These are phyloP conservation scores for Trachymyrmex septentrionalis DNA, from an alignment of 1,140 invertebrate genomes.

Conservation along the genomic window DNA sequence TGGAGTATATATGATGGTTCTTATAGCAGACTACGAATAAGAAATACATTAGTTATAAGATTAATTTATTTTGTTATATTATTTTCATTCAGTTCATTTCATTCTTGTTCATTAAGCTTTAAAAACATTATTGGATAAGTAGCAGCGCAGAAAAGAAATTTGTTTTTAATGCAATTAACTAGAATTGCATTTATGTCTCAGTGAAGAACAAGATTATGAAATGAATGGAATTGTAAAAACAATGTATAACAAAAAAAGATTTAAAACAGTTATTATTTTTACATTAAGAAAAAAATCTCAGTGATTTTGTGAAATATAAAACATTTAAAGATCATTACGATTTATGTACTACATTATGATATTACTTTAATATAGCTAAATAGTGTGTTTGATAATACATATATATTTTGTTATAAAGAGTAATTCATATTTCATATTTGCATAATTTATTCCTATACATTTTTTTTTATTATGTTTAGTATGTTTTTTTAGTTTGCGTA, in stretches of 20 bases:
- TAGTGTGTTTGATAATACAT: background rate
- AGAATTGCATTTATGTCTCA: constrained; percentile 20
- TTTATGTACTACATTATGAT: background rate
- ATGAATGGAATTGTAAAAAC: background rate
- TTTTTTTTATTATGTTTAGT: background rate
- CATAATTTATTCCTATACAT: constrained; percentile 14
- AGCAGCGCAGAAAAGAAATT: constrained; percentile 7
- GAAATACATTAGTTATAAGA: background rate
- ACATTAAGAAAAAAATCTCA: constrained; percentile 2
- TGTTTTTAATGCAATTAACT: constrained; percentile 33
- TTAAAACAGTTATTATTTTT: constrained; percentile 2
- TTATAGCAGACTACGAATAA: constrained; percentile 95
- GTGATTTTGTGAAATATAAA: background rate
- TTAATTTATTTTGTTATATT: background rate
- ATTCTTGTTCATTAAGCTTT: constrained; percentile 55
- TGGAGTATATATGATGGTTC: constrained; percentile 97
- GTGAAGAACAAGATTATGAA: constrained; percentile 9
- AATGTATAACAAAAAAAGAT: background rate
- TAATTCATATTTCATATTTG: background rate
- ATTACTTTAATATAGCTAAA: background rate
- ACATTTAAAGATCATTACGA: background rate
- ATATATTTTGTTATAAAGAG: constrained; percentile 3
- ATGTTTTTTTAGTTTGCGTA: background rate
- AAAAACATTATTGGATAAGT: constrained; percentile 14
- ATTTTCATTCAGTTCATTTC: constrained; percentile 38